Conservation (phyloP, 2,113 vertebrate species). For the Eupsittula cactorum region DNA sequence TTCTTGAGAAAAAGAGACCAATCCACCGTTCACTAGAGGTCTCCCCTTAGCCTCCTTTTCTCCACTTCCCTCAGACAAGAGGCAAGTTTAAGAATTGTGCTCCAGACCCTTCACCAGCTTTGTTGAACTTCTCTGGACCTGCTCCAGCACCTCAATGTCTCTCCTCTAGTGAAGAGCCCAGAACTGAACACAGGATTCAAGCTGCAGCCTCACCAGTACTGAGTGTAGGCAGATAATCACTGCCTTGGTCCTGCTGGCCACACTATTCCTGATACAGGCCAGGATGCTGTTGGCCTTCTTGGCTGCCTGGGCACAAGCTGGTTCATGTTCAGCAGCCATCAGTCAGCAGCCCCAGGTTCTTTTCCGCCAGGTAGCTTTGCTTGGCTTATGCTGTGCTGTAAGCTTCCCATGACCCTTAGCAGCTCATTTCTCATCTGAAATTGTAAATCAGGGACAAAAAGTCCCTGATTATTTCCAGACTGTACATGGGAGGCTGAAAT, state of each 20-base stretch:
- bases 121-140: background rate
- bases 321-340: background rate
- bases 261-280: background rate
- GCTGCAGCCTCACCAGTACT: background rate
- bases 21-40: background rate
- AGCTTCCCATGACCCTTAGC: background rate
- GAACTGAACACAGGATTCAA: background rate
- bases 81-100: background rate
- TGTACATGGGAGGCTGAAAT: background rate
- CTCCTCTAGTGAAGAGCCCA: background rate
- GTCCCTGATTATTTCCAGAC: background rate
- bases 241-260: background rate
- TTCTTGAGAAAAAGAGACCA: background rate
- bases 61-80: background rate
- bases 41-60: background rate
- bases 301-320: background rate
- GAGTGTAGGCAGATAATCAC: background rate
- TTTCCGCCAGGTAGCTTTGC: background rate
- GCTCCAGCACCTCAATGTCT: accelerated
- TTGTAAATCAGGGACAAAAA: background rate
- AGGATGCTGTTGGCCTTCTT: background rate
- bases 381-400: background rate
- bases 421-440: background rate
- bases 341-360: accelerated
- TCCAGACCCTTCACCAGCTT: background rate